Evolutionary conservation across 2,888 invertebrate genomes (phyloP).

Genomic region (Platypus cylindrus): DNA sequence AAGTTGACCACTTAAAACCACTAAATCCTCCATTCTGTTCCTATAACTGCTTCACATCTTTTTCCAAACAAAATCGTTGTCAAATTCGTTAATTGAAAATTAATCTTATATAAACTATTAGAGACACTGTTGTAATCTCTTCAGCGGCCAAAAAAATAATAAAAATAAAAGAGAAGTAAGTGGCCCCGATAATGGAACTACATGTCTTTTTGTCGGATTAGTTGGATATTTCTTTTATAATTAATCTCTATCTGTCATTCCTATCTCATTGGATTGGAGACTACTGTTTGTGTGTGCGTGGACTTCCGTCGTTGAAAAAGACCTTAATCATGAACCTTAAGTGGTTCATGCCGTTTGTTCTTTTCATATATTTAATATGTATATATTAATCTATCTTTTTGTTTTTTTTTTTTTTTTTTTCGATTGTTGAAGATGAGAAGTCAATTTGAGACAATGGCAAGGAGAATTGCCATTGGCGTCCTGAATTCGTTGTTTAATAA

Average conservation of each 20-base stretch:
- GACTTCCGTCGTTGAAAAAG: constrained; percentile 16
- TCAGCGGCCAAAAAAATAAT: too few species aligned
- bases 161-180: constrained; percentile 12
- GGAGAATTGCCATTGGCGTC: constrained; percentile 6
- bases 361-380: too few species aligned
- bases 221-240: constrained; percentile 15
- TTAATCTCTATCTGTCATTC: constrained; percentile 17
- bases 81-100: constrained; percentile 12
- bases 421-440: constrained; percentile 16
- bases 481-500: too few species aligned
- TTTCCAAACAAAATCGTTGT: constrained; percentile 14
- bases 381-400: constrained; percentile 15
- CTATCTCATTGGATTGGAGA: constrained; percentile 14
- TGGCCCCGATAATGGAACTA: constrained; percentile 14
- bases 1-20: too few species aligned
- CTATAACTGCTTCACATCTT: too few species aligned
- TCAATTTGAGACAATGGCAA: constrained; percentile 10
- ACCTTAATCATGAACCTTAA: constrained; percentile 15
- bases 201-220: constrained; percentile 15
- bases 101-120: constrained; percentile 15
- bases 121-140: constrained; percentile 10
- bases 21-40: too few species aligned
- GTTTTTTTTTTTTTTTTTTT: too few species aligned
- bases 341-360: constrained; percentile 15
- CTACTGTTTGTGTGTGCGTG: too few species aligned